Evolutionary conservation across 2,113 vertebrate genomes (phyloP).

Genomic region (Apteryx mantelli): DNA sequence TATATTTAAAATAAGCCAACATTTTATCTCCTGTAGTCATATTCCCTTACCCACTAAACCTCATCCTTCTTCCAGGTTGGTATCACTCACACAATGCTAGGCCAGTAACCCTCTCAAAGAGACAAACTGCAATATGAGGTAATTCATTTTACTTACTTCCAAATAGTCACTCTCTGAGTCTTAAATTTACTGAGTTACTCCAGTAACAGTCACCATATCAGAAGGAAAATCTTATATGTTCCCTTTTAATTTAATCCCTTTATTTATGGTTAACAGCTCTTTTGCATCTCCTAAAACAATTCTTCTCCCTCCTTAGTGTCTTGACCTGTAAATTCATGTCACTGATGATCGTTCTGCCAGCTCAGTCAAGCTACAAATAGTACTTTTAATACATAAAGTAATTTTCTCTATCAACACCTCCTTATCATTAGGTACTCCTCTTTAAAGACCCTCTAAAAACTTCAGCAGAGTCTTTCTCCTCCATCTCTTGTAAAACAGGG

Average conservation of each 20-base stretch:
- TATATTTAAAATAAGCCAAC: neutral
- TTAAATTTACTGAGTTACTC: neutral
- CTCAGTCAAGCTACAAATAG: neutral
- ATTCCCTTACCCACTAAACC: neutral
- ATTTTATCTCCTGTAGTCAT: neutral
- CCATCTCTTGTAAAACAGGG: neutral
- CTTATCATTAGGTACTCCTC: neutral
- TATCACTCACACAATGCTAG: neutral
- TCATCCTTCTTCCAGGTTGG: neutral
- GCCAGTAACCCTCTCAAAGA: neutral
- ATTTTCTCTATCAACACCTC: neutral
- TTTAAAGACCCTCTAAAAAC: constrained; percentile 4
- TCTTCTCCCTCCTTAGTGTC: neutral
- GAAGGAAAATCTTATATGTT: neutral
- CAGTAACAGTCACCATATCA: neutral
- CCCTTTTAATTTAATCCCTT: neutral
- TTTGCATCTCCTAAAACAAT: neutral
- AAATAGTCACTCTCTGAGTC: neutral
- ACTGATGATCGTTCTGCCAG: neutral
- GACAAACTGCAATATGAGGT: neutral
- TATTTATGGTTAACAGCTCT: neutral
- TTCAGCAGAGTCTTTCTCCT: neutral
- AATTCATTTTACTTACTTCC: neutral
- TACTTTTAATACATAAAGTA: neutral
- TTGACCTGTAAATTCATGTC: neutral